Conservation (phyloP, 2,113 vertebrate species). For the Dendropsophus ebraccatus region DNA sequence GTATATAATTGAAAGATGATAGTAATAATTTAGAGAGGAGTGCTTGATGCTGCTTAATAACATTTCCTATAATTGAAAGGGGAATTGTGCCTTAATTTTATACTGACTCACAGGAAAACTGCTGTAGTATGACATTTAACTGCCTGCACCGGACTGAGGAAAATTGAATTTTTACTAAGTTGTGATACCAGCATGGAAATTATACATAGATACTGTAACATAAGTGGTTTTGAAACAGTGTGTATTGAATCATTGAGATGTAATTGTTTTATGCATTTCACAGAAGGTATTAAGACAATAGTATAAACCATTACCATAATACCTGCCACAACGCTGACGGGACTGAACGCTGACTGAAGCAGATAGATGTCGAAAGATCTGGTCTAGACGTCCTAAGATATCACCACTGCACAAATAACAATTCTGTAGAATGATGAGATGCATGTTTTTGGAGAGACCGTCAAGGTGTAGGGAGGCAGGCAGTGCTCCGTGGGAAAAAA, state of each 20-base stretch:
- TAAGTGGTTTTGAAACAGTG: slow-evolving; percentile 40
- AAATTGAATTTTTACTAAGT: slow-evolving; percentile 45
- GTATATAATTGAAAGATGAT: slow-evolving; percentile 56
- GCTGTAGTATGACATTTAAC: slow-evolving; percentile 52
- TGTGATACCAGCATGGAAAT: slow-evolving; percentile 50
- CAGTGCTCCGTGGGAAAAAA: no score
- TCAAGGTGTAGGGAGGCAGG: no score
- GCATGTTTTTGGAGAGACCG: no score
- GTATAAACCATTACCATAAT: slow-evolving; percentile 33
- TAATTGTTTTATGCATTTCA: slow-evolving; percentile 26
- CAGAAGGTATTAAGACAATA: slow-evolving; percentile 9
- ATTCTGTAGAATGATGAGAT: not conserved
- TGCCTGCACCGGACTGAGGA: slow-evolving; percentile 34
- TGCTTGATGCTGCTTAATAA: slow-evolving; percentile 54
- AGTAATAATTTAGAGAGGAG: slow-evolving; percentile 56
- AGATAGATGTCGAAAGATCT: not conserved
- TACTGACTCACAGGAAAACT: slow-evolving; percentile 57
- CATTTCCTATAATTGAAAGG: slow-evolving; percentile 60
- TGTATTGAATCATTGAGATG: slow-evolving; percentile 32
- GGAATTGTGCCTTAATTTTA: slow-evolving; percentile 55
- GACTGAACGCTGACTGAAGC: not conserved
- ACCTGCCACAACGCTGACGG: not conserved
- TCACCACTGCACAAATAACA: not conserved
- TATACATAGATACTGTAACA: slow-evolving; percentile 48
- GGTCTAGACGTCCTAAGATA: not conserved